Percentiles rank a stretch among this genome's conserved stretches.
Evolutionary conservation across 64 coral and sea anemone species (phyloP).

Genomic region (Montipora foliosa): DNA sequence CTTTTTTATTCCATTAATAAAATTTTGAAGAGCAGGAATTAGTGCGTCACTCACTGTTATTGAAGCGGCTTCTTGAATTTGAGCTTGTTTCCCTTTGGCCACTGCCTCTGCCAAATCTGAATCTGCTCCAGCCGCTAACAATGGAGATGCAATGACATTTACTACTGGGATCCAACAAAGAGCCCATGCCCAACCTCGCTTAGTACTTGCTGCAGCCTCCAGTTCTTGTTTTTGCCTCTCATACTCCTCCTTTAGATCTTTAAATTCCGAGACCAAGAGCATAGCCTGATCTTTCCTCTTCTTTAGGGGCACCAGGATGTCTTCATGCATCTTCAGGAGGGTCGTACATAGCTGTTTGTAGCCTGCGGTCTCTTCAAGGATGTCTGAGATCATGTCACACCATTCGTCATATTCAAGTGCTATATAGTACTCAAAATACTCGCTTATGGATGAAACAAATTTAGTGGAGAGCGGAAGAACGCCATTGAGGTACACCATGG

Average conservation of each 20-base stretch:
- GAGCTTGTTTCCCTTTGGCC: neutral
- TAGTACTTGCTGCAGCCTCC: neutral
- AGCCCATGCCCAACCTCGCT: neutral
- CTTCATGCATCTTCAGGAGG: conserved; percentile 33
- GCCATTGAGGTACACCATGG: conserved; percentile 35
- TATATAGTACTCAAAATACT: conserved; percentile 28
- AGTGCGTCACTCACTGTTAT: neutral
- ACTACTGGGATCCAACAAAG: conserved; percentile 8
- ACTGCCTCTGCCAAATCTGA: conserved; percentile 7
- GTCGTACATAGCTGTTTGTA: neutral
- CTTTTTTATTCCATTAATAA: conserved; percentile 2
- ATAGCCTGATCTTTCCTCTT: conserved; percentile 15
- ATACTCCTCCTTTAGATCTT: neutral
- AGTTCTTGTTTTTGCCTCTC: neutral
- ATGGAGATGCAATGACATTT: neutral
- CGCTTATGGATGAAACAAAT: neutral
- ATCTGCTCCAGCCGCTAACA: neutral
- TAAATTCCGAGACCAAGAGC: conserved; percentile 13
- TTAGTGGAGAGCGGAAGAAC: conserved; percentile 2
- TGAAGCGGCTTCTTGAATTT: conserved; percentile 29
- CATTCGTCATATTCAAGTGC: conserved; percentile 9
- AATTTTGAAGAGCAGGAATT: conserved; percentile 20
- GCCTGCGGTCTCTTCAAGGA: conserved; percentile 5
- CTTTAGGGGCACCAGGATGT: conserved; percentile 42
- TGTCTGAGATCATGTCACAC: neutral